Percentiles rank a stretch among this genome's conserved stretches.
phyloP scores from a whole-genome alignment of 2,797 vertebrate species.

The Xiphorhynchus erythropygius region DNA sequence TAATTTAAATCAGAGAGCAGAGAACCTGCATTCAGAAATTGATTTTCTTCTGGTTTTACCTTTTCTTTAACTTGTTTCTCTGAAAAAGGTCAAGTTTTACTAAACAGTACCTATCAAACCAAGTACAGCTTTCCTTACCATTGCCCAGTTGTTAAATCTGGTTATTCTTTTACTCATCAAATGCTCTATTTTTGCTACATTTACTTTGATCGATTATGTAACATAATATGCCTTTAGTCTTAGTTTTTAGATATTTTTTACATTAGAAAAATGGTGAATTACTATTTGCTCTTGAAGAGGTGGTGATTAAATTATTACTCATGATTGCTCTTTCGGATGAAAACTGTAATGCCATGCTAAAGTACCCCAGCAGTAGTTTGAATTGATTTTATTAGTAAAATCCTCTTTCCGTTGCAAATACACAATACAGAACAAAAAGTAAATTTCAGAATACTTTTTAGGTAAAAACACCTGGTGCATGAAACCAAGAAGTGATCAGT shows the following conservation, averaged over 20 bases:
- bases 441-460: background rate
- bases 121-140: background rate
- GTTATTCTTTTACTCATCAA: slow-evolving; percentile 10
- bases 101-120: background rate
- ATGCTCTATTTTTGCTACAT: background rate
- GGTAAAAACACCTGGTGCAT: background rate
- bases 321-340: background rate
- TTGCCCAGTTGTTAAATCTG: background rate
- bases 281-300: background rate
- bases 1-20: background rate
- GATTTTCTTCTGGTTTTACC: background rate
- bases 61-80: background rate
- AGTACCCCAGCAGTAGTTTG: background rate
- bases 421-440: background rate
- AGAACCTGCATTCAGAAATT: background rate
- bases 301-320: slow-evolving; percentile 3
- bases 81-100: background rate
- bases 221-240: background rate
- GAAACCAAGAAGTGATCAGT: background rate
- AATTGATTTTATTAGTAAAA: background rate
- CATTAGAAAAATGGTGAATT: background rate
- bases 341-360: background rate
- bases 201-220: background rate
- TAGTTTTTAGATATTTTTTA: background rate
- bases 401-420: background rate